These are phyloP conservation scores for Lochmaea capreae DNA, from an alignment of 2,888 invertebrate species.

Conservation along the genomic window DNA sequence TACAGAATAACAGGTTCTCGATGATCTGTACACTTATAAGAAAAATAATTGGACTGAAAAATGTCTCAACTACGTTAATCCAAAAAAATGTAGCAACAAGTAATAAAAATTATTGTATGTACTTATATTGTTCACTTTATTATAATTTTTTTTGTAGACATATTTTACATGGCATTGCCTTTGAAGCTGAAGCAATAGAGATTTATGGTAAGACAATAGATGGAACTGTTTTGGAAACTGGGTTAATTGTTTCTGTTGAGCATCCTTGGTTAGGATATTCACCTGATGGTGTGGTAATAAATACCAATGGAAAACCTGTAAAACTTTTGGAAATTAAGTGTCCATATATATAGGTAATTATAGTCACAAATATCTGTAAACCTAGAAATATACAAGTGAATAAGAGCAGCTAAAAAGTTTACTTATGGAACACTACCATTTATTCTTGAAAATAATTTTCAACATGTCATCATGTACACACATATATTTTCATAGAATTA, in stretches of 20 bases:
- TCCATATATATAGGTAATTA: background rate
- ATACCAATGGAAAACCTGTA: conserved; percentile 6
- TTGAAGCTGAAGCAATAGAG: background rate
- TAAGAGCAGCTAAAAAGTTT: background rate
- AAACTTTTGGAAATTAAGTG: conserved; percentile 24
- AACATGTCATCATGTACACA: background rate
- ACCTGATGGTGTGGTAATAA: conserved; percentile 26
- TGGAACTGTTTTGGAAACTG: conserved; percentile 3
- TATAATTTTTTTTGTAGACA: background rate
- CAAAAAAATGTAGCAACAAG: background rate
- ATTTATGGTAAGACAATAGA: background rate
- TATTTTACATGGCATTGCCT: background rate
- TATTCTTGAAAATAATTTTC: background rate
- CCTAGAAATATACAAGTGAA: background rate
- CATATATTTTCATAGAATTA: background rate
- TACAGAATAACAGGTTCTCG: background rate
- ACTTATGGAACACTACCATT: background rate
- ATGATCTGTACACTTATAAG: background rate
- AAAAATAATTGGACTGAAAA: background rate
- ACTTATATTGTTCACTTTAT: background rate
- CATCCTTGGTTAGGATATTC: conserved; percentile 27
- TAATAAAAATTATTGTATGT: background rate
- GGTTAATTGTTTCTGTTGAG: background rate
- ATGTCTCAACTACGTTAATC: background rate
- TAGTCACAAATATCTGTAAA: background rate